Evolutionary conservation across 2,113 vertebrate species (phyloP), one percentile per base, ranked within the genome.

Genomic region (Theristicus caerulescens): DNA sequence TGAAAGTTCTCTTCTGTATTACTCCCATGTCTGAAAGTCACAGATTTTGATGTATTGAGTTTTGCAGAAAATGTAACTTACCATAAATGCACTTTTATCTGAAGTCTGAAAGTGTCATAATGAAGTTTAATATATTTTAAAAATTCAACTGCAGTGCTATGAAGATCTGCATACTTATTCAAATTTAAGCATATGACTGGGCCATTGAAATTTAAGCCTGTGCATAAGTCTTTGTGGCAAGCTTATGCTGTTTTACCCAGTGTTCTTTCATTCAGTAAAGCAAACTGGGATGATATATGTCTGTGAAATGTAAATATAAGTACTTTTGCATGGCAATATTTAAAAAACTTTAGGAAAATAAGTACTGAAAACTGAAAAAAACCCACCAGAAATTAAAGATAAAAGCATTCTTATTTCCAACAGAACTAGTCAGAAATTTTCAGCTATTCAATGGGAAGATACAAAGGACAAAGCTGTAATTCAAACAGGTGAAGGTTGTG

Each of bases 261-360:
- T 55, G 24, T 82, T 77, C 69, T 91, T 96, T 92, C 59, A 51
- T 93, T 95, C 83, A 65, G 25, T 77, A 47, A 89, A 88, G 69
- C 72, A 93, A 89, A 32, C 61, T 79, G 44, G 44, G 31, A 71
- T 74, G 55, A 67, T 90, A 46, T 0, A 34, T 59, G 57, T 54
- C 69, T 91, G 40, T 94, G 83, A 94, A 94, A 91, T 91, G 88
- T 81, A 91, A 96, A 92, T 93, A 25, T 47, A 64, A 92, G 73
- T 67, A 52, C 26, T 94, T 95, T 79, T 86, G 42, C 64, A 59
- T 88, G 29, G 34, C 55, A 86, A 24, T 78, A 59, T 92, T 92
- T 70, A 49, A 93, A 76, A 11, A 87, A 76, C 49, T 89, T 87
- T 4, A 72, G 70, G 36, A 76, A 93, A 82, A 72, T 26, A 71